Conservation (phyloP, 2,888 invertebrate genomes). For the Slavum lentiscoides region DNA sequence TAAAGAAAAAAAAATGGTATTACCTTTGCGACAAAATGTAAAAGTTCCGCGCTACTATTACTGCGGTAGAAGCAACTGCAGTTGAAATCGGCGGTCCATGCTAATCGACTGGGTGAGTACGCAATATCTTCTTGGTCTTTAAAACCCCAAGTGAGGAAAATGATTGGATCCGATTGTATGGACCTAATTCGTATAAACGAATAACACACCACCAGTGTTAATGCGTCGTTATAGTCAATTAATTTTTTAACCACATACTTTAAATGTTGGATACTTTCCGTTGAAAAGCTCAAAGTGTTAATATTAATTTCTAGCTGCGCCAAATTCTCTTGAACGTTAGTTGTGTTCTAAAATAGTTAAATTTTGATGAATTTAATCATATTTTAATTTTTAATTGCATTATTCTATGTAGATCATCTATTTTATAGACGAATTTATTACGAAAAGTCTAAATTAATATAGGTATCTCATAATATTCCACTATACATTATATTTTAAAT, state of each 20-base stretch:
- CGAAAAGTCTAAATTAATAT: too few species aligned
- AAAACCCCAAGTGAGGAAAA: slow-evolving; percentile 51
- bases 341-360: slow-evolving; percentile 8
- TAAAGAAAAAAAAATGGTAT: neutral
- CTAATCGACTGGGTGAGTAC: slow-evolving; percentile 39
- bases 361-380: neutral
- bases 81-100: slow-evolving; percentile 37
- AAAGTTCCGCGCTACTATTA: slow-evolving; percentile 37
- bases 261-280: slow-evolving; percentile 37
- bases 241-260: slow-evolving; percentile 8
- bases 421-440: neutral
- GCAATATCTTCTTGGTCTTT: slow-evolving; percentile 49
- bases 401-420: neutral
- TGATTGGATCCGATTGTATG: slow-evolving; percentile 24
- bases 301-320: slow-evolving; percentile 44
- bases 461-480: too few species aligned
- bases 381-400: neutral
- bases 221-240: neutral
- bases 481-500: too few species aligned
- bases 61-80: slow-evolving; percentile 47
- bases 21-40: slow-evolving; percentile 42
- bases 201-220: neutral
- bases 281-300: slow-evolving; percentile 10
- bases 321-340: slow-evolving; percentile 17
- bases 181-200: slow-evolving; percentile 1